A percentile compares a stretch with the other conserved stretches of the same genome.
Evolutionary conservation across 2,888 invertebrate species (phyloP).

Genomic region (Chelonus formosanus): DNA sequence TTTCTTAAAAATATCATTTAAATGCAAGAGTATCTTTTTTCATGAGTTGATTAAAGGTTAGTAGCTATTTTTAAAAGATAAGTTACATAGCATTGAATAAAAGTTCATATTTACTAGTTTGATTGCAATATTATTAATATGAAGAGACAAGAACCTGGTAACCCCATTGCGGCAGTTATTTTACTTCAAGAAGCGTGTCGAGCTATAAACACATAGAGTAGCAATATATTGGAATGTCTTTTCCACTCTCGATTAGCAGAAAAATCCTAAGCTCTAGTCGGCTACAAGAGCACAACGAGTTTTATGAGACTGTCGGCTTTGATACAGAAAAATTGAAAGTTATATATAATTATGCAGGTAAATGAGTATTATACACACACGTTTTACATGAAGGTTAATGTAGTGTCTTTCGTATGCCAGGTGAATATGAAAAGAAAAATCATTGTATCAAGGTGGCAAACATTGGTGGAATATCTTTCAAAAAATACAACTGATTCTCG

Average conservation of each 20-base stretch:
- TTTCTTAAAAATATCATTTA: no score
- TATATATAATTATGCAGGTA: conserved; percentile 15
- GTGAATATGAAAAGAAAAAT: conserved; percentile 7
- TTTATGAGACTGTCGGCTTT: conserved; percentile 34
- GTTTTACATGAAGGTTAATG: conserved; percentile 1
- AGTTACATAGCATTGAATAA: no score
- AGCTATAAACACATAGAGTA: background rate
- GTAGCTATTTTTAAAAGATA: no score
- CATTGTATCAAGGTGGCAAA: background rate
- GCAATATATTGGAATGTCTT: conserved; percentile 40
- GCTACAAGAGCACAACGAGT: conserved; percentile 45
- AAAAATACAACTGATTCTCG: no score
- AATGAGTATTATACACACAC: conserved; percentile 4
- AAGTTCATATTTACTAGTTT: background rate
- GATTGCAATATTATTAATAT: background rate
- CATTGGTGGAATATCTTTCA: no score
- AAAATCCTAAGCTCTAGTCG: conserved; percentile 57
- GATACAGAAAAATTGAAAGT: conserved; percentile 21
- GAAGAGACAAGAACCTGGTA: conserved; percentile 15
- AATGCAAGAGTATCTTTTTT: no score
- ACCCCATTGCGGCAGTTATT: conserved; percentile 16
- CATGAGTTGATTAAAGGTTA: no score
- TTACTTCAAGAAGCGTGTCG: background rate
- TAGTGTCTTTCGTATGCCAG: no score
- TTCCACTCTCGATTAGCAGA: conserved; percentile 56